phyloP scores from a whole-genome alignment of 2,888 invertebrate species.

The Oxytorus armatus region DNA sequence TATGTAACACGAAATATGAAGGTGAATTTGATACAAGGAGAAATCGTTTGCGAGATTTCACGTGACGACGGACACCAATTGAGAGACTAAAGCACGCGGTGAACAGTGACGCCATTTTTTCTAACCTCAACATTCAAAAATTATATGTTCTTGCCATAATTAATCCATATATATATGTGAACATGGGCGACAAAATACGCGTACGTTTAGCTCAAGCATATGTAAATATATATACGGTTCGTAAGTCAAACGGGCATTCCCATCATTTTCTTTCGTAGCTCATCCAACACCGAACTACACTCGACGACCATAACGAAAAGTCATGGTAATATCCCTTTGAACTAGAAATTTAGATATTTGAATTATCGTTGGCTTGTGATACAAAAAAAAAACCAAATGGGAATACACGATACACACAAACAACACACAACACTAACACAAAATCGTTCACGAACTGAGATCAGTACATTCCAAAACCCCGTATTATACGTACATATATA shows the following conservation, averaged over 20 bases:
- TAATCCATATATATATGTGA: too few species aligned
- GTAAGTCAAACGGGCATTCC: conserved; percentile 16
- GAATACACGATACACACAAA: conserved; percentile 15
- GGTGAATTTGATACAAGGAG: conserved; percentile 54
- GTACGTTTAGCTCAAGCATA: too few species aligned
- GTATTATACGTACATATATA: conserved; percentile 20
- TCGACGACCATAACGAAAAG: conserved; percentile 13
- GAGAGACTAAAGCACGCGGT: neutral
- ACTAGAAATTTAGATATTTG: conserved; percentile 68
- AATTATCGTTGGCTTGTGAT: conserved; percentile 74
- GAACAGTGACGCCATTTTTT: conserved; percentile 34
- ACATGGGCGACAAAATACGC: too few species aligned
- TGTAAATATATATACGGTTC: too few species aligned
- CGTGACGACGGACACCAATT: conserved; percentile 23
- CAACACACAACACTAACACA: conserved; percentile 38
- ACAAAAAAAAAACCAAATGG: conserved; percentile 53
- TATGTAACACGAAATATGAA: conserved; percentile 18
- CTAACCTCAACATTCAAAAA: conserved; percentile 38
- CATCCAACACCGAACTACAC: conserved; percentile 2
- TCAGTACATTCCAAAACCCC: conserved; percentile 41
- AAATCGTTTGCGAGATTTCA: conserved; percentile 40
- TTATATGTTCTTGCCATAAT: too few species aligned
- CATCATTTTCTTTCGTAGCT: neutral
- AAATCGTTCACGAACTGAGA: conserved; percentile 57
- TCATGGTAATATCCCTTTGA: conserved; percentile 49